These are phyloP conservation scores for Acanthoscelides obtectus DNA, from an alignment of 2,888 invertebrate species.

Conservation along the genomic window DNA sequence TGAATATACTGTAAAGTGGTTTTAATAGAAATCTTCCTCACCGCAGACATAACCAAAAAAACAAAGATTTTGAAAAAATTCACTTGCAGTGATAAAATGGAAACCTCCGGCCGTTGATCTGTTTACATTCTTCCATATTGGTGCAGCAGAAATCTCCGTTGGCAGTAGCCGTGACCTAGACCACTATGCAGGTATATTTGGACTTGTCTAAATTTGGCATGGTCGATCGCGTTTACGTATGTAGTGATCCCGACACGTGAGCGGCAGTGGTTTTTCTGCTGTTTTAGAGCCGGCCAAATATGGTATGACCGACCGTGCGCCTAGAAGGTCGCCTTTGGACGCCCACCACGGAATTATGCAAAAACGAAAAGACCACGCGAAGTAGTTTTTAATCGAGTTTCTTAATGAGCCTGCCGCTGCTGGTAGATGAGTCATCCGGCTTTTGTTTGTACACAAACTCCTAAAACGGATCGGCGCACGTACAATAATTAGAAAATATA, in stretches of 20 bases:
- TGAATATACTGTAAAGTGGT: too few relatives aligned
- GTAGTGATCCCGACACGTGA: not conserved
- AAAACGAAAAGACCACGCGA: not conserved
- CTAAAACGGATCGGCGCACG: not conserved
- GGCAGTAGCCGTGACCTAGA: not conserved
- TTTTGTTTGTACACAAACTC: not conserved
- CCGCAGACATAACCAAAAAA: too few relatives aligned
- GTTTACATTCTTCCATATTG: not conserved
- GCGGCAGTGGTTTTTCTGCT: not conserved
- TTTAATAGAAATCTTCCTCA: too few relatives aligned
- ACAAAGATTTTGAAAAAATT: too few relatives aligned
- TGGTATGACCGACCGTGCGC: not conserved
- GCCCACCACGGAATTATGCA: not conserved
- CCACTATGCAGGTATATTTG: not conserved
- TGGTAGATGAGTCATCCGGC: not conserved
- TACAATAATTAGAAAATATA: too few relatives aligned
- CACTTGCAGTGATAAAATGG: too few relatives aligned
- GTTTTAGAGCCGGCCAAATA: not conserved
- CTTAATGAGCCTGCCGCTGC: not conserved
- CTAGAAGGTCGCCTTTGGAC: not conserved
- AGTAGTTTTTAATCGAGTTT: not conserved
- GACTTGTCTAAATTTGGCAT: not conserved
- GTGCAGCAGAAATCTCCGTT: not conserved
- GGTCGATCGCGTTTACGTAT: not conserved
- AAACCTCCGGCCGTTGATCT: conserved; percentile 6